Percentiles rank a stretch among this genome's conserved stretches.
Conservation (phyloP, 2,888 invertebrate genomes). For the Trissoscelio sp. region DNA sequence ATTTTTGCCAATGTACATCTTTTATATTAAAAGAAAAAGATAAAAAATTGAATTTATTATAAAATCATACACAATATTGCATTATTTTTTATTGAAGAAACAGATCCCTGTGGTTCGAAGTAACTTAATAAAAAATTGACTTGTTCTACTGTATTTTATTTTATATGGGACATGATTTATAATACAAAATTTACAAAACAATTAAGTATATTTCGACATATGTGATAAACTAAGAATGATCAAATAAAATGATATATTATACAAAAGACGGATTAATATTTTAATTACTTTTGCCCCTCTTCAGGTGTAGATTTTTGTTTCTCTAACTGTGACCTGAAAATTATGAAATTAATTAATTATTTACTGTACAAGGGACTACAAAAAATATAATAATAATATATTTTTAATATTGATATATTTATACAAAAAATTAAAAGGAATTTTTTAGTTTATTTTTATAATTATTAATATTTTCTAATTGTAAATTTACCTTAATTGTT, state of each 20-base stretch:
- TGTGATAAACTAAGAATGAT: slow-evolving; percentile 22
- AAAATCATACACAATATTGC: no score
- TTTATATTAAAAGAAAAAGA: no score
- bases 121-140: no score
- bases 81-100: no score
- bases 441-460: no score
- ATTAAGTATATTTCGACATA: slow-evolving; percentile 36
- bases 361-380: no score
- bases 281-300: slow-evolving; percentile 56
- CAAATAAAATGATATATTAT: slow-evolving; percentile 33
- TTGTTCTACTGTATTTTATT: no score
- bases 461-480: no score
- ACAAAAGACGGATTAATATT: slow-evolving; percentile 13
- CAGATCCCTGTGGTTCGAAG: no score
- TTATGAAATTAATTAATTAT: slow-evolving; percentile 69
- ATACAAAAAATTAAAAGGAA: background rate
- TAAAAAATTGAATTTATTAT: no score
- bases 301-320: slow-evolving; percentile 84
- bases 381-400: slow-evolving; percentile 10
- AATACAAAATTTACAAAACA: slow-evolving; percentile 4
- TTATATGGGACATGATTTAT: no score
- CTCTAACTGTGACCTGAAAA: slow-evolving; percentile 88
- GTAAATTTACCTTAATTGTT: slow-evolving; percentile 91
- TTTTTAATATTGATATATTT: background rate
- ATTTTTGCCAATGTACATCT: no score